A percentile compares a stretch with the other conserved stretches of the same genome.
These are phyloP conservation scores for Platycheirus rosarum DNA, from an alignment of 2,888 invertebrate genomes.

Conservation along the genomic window DNA sequence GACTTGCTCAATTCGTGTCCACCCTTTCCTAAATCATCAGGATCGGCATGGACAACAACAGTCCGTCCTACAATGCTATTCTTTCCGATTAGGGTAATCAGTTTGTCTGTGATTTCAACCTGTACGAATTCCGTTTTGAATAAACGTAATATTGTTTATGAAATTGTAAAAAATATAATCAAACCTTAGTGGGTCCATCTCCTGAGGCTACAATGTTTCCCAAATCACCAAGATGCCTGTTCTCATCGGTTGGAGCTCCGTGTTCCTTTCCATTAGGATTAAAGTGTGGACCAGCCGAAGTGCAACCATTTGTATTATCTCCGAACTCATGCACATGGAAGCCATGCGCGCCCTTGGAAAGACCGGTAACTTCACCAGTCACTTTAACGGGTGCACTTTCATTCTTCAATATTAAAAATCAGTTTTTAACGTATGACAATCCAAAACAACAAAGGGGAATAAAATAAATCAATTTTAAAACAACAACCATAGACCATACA, in stretches of 20 bases:
- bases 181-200: conserved; percentile 86
- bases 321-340: conserved; percentile 99
- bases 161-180: conserved; percentile 63
- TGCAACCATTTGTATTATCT: conserved; percentile 97
- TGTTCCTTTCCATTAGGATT: conserved; percentile 93
- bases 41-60: conserved; percentile 95
- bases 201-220: conserved; percentile 91
- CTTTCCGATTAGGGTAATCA: conserved; percentile 87
- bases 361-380: conserved; percentile 91
- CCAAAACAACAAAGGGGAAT: too few relatives aligned
- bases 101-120: conserved; percentile 85
- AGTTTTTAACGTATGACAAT: too few relatives aligned
- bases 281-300: conserved; percentile 97
- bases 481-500: too few relatives aligned
- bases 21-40: conserved; percentile 96
- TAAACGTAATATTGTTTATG: too few relatives aligned
- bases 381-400: conserved; percentile 88
- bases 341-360: conserved; percentile 87
- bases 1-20: conserved; percentile 96
- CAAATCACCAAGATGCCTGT: conserved; percentile 95
- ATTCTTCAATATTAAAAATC: conserved; percentile 80
- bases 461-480: too few relatives aligned
- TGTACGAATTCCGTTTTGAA: too few relatives aligned
- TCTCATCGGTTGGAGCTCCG: conserved; percentile 88
- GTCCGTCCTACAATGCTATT: conserved; percentile 93